A percentile compares a stretch with the other conserved stretches of the same genome.
phyloP scores from a whole-genome alignment of 2,888 invertebrate genomes.

The Cataglyphis rosenhaueri region DNA sequence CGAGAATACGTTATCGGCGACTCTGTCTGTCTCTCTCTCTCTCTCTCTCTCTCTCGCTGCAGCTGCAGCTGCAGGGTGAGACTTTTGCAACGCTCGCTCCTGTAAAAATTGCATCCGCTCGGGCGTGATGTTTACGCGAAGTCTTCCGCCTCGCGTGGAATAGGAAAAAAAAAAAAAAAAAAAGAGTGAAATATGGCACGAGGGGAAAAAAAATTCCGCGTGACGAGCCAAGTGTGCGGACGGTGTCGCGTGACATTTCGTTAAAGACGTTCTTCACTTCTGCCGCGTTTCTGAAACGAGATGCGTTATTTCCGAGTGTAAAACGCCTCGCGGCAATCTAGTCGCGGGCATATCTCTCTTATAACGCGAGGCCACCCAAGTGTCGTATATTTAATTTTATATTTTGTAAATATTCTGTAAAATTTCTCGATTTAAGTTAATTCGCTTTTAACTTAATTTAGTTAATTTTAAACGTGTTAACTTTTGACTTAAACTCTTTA shows the following conservation, averaged over 20 bases:
- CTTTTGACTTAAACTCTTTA: too few relatives aligned
- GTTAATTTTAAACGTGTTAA: too few relatives aligned
- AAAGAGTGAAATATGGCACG: neutral
- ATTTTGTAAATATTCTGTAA: neutral
- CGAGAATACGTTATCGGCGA: constrained; percentile 47
- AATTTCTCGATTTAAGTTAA: too few relatives aligned
- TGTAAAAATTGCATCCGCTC: constrained; percentile 39
- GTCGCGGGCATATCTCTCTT: neutral
- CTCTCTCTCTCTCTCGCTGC: neutral
- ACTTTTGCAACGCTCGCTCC: neutral
- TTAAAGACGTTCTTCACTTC: neutral
- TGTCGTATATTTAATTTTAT: neutral
- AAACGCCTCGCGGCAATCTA: neutral
- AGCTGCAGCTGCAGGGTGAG: neutral
- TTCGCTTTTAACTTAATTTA: too few relatives aligned
- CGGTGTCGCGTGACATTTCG: neutral
- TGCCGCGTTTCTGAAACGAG: too few relatives aligned
- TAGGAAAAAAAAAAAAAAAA: constrained; percentile 4
- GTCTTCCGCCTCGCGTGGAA: neutral
- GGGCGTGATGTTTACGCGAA: constrained; percentile 36
- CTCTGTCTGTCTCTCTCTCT: neutral
- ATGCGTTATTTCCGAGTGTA: neutral
- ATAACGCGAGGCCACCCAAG: too few relatives aligned
- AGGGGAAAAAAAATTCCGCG: neutral
- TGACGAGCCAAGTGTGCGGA: neutral